Evolutionary conservation across 2,888 invertebrate genomes (phyloP), one percentile per base, ranked within the genome.

Genomic region (Ormyrus pomaceus): DNA sequence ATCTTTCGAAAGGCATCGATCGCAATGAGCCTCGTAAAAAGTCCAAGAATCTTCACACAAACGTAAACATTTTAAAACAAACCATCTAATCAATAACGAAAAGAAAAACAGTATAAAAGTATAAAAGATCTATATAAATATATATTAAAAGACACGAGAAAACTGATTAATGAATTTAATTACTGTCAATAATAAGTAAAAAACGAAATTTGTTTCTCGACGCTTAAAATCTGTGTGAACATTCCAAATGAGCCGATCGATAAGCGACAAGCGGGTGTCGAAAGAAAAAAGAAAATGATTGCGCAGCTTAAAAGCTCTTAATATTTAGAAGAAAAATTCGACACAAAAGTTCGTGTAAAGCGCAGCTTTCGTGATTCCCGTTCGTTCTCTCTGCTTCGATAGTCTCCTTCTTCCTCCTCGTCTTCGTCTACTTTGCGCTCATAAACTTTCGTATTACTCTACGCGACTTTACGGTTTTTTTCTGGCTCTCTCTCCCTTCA

Each of bases 391-490:
- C 64, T 74, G 74, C 82, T 79, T 79, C 73, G 79, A 73, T 82
- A 77, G 73, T 78, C 75, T 80, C 80, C 82, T 82, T 82, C 82
- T 80, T 84, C 83, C 84, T 83, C 83, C 83, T 84, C 82, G 76
- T 84, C 84, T 82, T 80, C 71, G 51, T 65, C 51, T 68, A 81
- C 53, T 71, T 70, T 70, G 74, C 80, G 74, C 64, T 74, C 77
- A 82, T 58, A 74, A 64, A 72, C 58, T 65, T 58, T 58, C 34
- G 50, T 56, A 56, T 64, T 70, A 78, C 56, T 75, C 71, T 46
- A 72, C 65, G 80, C 80, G 64, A 75, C 75, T 72, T 78, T 9
- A 70, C 65, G 34, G 46, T 55, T 59, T 55, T 72, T 50, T 64
- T 50, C 62, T 77, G 55, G 64, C 77, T 74, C 77, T 79, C 76